Conservation (phyloP, 2,113 vertebrate genomes). For the Saguinus midas region DNA sequence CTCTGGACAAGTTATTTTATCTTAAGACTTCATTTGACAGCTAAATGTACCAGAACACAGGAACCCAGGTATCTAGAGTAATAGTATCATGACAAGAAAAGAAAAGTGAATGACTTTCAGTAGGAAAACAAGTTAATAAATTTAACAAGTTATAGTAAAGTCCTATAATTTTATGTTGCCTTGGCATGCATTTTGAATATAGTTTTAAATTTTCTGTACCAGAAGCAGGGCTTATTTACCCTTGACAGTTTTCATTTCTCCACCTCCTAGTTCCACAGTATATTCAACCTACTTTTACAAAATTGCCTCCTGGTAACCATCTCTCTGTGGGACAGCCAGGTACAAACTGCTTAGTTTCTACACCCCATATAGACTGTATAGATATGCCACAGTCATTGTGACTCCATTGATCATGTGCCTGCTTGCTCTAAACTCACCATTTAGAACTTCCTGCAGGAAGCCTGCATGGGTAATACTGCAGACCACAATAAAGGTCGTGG, state of each 20-base stretch:
- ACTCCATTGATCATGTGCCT: too few relatives aligned
- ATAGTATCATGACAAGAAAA: background rate
- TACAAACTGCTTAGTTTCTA: background rate
- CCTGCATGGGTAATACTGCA: background rate
- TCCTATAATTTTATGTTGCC: background rate
- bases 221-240: background rate
- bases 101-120: background rate
- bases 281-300: background rate
- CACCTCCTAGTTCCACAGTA: background rate
- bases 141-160: background rate
- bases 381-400: background rate
- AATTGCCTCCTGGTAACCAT: background rate
- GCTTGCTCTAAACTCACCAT: background rate
- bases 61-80: background rate
- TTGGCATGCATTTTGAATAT: background rate
- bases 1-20: background rate
- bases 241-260: background rate
- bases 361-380: background rate
- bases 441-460: background rate
- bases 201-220: background rate
- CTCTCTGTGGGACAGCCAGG: background rate
- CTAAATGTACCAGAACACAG: background rate
- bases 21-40: background rate
- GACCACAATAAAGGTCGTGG: background rate
- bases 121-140: background rate